Evolutionary conservation across 2,888 invertebrate genomes (phyloP).

Genomic region (Epinotia ramella): DNA sequence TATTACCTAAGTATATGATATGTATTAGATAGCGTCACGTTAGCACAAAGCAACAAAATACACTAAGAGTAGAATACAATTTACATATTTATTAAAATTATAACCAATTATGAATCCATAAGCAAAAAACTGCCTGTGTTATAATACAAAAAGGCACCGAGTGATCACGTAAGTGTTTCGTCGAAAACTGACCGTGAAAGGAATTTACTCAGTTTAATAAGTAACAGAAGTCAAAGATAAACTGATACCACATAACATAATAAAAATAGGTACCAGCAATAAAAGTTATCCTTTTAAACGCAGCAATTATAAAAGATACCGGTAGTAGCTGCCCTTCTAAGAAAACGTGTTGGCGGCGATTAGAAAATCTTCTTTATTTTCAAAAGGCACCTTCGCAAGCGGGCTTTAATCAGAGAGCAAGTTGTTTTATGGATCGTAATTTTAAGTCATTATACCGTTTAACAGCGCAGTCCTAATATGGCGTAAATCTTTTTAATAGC

Average conservation of each 20-base stretch:
- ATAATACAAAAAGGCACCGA: no score
- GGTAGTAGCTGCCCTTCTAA: neutral
- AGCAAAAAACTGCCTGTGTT: no score
- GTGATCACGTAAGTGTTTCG: no score
- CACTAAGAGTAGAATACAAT: no score
- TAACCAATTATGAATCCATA: no score
- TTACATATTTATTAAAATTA: no score
- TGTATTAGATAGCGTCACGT: no score
- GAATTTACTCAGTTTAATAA: no score
- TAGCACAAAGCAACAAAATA: no score
- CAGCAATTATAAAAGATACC: no score
- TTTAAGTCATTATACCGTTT: conserved; percentile 51
- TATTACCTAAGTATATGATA: no score
- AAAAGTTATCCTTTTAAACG: neutral
- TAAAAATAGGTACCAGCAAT: neutral
- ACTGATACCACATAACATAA: neutral
- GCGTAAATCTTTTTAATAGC: conserved; percentile 58
- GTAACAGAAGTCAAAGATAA: neutral
- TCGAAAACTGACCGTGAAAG: no score
- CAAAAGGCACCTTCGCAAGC: neutral
- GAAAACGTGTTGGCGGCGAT: neutral
- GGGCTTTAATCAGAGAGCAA: conserved; percentile 39
- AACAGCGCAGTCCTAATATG: conserved; percentile 49
- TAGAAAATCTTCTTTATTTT: neutral
- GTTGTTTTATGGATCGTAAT: conserved; percentile 51